Evolutionary conservation across 2,113 vertebrate genomes (phyloP), one percentile per base, ranked within the genome.

Genomic region (Brachirus orientalis): DNA sequence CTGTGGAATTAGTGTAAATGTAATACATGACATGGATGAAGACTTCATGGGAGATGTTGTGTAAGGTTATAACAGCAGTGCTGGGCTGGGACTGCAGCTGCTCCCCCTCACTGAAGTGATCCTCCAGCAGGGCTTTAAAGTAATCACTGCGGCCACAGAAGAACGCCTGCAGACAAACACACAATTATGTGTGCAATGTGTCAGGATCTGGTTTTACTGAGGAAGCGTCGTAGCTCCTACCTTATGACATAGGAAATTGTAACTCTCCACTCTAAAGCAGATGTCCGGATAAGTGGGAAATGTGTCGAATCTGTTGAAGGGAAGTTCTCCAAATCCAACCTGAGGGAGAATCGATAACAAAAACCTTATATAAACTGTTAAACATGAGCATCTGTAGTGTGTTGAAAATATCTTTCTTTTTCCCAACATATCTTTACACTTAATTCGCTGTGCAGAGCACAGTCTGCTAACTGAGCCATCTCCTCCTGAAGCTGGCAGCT

Each of bases 61-160:
- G 96, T 50, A 98, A 91, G 17, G 95, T 96, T 72, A 98, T 92
- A 17, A 93, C 95, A 0, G 94, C 94, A 61, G 94, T 95, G 81
- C 93, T 94, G n/a, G 96, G 96, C 19, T 93, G 92, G 0, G 93
- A 94, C 81, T 91, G 94, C 10, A 96, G 90, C 75, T 93, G 94
- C 75, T 94, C 93, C 0, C 93, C 96, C 86, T 99, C 97, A 17
- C 92, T 92, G 88, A 99, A 99, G 88, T 99, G 97, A 83, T 99
- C 96, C 54, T 96, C 92, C 80, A 98, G 80, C 37, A 99, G 81
- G 8, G 97, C 98, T 88, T 95, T 96, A 85, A 99, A 99, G 85
- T 98, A 99, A 90, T 99, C 98, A 50, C 97, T 99, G 11, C 96
- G 95, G 64, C 97, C 95, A 53, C 96, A 97, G 92, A 98, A 98